phyloP scores from a whole-genome alignment of 2,113 vertebrate species.

The Casuarius casuarius region DNA sequence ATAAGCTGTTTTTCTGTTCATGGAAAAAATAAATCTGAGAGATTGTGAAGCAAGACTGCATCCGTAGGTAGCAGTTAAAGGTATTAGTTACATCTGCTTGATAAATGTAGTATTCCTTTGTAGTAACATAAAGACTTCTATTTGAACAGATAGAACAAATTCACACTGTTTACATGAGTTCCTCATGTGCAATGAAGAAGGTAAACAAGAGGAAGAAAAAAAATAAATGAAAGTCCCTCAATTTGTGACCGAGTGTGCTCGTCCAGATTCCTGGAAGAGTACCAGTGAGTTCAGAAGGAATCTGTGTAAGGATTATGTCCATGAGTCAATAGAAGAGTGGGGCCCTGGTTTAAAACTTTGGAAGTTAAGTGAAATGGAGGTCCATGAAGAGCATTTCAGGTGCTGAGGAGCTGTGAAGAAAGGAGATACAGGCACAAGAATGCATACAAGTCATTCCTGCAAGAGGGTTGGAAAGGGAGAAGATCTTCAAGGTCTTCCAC shows the following conservation, averaged over 20 bases:
- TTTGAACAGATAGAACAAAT: neutral
- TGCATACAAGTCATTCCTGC: neutral
- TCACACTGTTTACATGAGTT: neutral
- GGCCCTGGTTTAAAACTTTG: neutral
- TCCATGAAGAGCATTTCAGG: neutral
- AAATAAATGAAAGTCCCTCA: neutral
- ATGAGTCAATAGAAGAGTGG: neutral
- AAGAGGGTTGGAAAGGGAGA: neutral
- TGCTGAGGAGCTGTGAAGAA: neutral
- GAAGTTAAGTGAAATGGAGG: neutral
- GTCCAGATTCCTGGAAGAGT: neutral
- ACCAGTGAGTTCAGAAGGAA: neutral
- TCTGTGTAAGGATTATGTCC: neutral
- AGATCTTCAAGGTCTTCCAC: neutral
- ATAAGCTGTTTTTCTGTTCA: neutral
- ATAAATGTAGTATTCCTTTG: neutral
- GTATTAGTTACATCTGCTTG: neutral
- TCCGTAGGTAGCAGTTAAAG: neutral
- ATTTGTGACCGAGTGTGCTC: neutral
- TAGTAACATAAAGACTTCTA: neutral
- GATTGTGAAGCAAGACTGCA: neutral
- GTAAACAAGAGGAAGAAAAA: neutral
- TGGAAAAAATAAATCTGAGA: neutral
- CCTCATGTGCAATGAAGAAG: no score
- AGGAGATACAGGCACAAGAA: neutral